These are phyloP conservation scores for Zhuqinia jingwanae DNA, from an alignment of 2,888 invertebrate species.

Conservation along the genomic window DNA sequence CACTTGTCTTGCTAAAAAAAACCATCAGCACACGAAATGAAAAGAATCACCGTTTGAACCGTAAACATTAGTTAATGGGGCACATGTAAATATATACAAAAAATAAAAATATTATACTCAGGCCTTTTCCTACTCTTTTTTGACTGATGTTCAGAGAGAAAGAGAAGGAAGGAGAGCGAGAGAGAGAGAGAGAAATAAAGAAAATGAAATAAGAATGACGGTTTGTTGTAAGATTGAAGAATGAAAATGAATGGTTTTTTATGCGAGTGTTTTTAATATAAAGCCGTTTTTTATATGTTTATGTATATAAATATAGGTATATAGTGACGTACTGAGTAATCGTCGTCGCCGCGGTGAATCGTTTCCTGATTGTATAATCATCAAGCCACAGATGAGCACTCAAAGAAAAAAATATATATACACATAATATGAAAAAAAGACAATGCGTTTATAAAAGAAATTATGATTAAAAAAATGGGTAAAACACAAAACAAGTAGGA, in stretches of 20 bases:
- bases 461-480: constrained; percentile 70
- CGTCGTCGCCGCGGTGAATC: constrained; percentile 52
- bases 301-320: background rate
- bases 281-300: background rate
- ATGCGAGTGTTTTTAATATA: no score
- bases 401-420: constrained; percentile 54
- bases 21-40: constrained; percentile 52
- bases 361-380: constrained; percentile 72
- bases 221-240: constrained; percentile 43
- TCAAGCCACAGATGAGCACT: constrained; percentile 72
- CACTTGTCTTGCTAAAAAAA: constrained; percentile 53
- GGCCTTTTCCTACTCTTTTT: background rate
- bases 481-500: constrained; percentile 52
- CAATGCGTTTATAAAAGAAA: constrained; percentile 68
- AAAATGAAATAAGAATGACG: constrained; percentile 56
- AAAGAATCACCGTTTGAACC: constrained; percentile 57
- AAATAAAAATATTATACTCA: background rate
- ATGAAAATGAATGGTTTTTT: constrained; percentile 30
- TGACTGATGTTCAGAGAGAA: constrained; percentile 32
- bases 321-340: background rate
- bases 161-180: background rate
- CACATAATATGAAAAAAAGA: constrained; percentile 61
- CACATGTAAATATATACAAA: constrained; percentile 20
- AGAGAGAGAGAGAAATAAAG: constrained; percentile 8
- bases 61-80: constrained; percentile 50